Evolutionary conservation across 1,140 invertebrate genomes (phyloP).

Genomic region (Phymastichus coffea): DNA sequence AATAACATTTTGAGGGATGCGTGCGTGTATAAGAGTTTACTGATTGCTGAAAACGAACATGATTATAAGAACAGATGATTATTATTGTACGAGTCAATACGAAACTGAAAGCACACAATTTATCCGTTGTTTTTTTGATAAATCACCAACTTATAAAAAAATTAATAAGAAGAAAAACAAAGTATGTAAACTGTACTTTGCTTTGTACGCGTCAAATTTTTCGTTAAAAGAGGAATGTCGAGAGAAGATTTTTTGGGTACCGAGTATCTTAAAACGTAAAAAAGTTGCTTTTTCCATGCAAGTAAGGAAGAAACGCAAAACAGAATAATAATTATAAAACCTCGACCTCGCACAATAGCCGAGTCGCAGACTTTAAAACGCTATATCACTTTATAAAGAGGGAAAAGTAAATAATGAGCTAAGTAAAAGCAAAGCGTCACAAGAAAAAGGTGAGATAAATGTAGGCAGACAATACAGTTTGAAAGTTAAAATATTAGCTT

Average conservation of each 20-base stretch:
- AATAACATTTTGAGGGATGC: conserved; percentile 25
- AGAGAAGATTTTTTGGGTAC: too few relatives aligned
- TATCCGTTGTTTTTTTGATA: conserved; percentile 41
- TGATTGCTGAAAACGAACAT: conserved; percentile 25
- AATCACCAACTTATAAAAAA: background rate
- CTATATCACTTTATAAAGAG: background rate
- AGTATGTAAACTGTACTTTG: too few relatives aligned
- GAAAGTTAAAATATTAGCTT: background rate
- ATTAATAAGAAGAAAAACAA: background rate
- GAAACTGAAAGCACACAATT: conserved; percentile 27
- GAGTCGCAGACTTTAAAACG: background rate
- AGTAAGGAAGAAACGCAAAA: too few relatives aligned
- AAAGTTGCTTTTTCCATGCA: conserved; percentile 12
- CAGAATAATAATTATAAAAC: conserved; percentile 19
- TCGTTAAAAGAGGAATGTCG: too few relatives aligned
- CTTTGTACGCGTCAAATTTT: too few relatives aligned
- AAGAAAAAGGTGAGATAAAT: background rate
- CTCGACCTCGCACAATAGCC: conserved; percentile 11
- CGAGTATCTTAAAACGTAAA: too few relatives aligned
- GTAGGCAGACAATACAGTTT: background rate
- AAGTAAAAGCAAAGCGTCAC: background rate
- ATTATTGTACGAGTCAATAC: conserved; percentile 49
- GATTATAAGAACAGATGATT: conserved; percentile 31
- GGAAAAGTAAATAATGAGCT: background rate
- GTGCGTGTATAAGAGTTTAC: background rate